Evolutionary conservation across 2,797 vertebrate species (phyloP), one percentile per base, ranked within the genome.

Genomic region (Sebastes nivosus): DNA sequence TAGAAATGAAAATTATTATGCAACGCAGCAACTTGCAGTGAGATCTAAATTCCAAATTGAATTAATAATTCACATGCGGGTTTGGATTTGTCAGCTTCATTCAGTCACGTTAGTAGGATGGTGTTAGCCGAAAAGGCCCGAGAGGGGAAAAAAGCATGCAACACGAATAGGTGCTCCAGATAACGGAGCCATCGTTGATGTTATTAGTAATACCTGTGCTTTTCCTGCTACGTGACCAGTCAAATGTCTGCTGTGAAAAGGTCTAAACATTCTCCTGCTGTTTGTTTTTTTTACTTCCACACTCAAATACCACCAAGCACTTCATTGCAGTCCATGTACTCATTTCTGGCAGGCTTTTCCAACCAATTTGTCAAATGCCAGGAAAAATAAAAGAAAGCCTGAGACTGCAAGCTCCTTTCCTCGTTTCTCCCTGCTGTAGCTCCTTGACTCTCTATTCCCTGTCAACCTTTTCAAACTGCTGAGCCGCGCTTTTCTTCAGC

Each of bases 391-490:
- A 87, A 68, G 77, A 76, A 83, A 86, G n/a, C 82, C 85, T 64
- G 52, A 66, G 76, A 72, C 65, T 60, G 85, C 83, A 68, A 29
- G 61, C 74, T 78, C 67, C 27, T 42, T 57, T 67, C 12, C 16
- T 65, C 36, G 1, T 52, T 46, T 34, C 68, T 68, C 77, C 20
- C 9, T 6, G 42, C 75, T 67, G 27, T 10, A 25, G 67, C 69
- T 80, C 52, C 63, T 78, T 67, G 50, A 79, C 64, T 72, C 80
- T 60, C 30, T n/a, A 38, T 72, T 81, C 16, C 55, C 71, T 29
- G 34, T 87, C 82, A 89, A 84, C 70, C 82, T 87, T 86, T 87
- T 83, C 69, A 87, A 89, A 87, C 67, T 87, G 86, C 88, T 89
- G 90, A 93, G 68, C 72, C 22, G 7, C 5, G 60, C 74, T 80